Base-by-base conservation (phyloP, 1,140 invertebrate genomes). In the Drosophila hydei region DNA sequence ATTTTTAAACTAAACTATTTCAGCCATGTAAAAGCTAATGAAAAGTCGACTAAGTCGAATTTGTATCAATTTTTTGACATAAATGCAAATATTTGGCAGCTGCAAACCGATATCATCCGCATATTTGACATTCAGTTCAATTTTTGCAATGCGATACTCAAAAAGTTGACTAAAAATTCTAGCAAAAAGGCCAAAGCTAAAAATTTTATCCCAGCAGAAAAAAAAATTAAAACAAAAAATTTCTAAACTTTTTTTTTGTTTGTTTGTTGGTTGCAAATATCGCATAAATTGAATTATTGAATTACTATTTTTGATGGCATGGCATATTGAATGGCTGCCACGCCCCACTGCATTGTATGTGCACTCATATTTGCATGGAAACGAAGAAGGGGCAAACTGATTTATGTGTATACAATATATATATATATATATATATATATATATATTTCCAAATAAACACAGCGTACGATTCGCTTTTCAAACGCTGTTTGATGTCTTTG, bases 241-340 rank as follows among this genome's bases (percentile, higher is more conserved):
- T 40, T 14, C 4, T 2, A 40, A 40, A 1, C 1, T 14, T 8
- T 42, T 14, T 38, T 38, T 38, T 38, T 38, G 4, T 40, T 40
- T 40, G 30, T 40, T 16, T 7, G n/a, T 42, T 25, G 27, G 30
- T n/a, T n/a, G 27, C 42, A 65, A 79, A 76, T 79, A 69, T 76
- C 42, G 60, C 56, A 70, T 64, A 85, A 79, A 84, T 79, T 85
- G 76, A 79, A 84, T 75, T 84, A 83, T 84, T 84, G 75, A 84
- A 79, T 85, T 84, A 42, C 38, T 5, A 85, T 85, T 83, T 72
- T 83, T 78, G 71, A 33, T 9, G 14, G 58, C 50, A 59, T 60
- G 50, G 55, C 61, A 64, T 62, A 30, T 71, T 48, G 63, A 52
- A 19, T 16, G 63, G 63, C 61, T 61, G 33, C 54, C 38, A 69